A percentile compares a stretch with the other conserved stretches of the same genome.
Evolutionary conservation across 2,797 vertebrate species (phyloP).

Genomic region (Brachyrhaphis roseni): DNA sequence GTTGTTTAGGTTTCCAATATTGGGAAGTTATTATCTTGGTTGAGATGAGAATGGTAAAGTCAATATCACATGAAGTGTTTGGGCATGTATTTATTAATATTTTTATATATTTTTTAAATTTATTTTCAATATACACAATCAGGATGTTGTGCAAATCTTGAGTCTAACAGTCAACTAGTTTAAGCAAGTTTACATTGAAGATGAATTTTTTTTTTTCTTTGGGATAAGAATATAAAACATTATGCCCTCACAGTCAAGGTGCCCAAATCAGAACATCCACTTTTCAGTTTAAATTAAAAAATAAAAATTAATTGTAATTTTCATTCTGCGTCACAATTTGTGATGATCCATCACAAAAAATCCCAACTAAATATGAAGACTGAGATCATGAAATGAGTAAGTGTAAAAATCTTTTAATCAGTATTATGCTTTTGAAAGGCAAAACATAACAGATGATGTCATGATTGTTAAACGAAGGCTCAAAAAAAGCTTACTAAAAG

Average conservation of each 20-base stretch:
- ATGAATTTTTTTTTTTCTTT: background rate
- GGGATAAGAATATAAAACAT: background rate
- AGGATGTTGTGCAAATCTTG: background rate
- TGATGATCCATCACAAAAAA: background rate
- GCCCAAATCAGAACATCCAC: background rate
- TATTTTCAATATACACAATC: too few species aligned
- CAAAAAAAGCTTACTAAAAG: background rate
- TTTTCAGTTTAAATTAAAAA: background rate
- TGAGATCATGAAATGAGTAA: background rate
- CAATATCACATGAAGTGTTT: too few species aligned
- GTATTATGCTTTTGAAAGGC: background rate
- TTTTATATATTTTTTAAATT: too few species aligned
- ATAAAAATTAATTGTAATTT: background rate
- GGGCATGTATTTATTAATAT: too few species aligned
- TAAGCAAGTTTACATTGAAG: background rate
- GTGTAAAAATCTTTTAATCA: background rate
- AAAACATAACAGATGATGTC: background rate
- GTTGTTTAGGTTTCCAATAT: background rate
- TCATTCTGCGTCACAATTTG: background rate
- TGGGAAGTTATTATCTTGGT: background rate
- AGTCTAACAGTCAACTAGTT: background rate
- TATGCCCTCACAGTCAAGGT: background rate
- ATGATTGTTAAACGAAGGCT: background rate
- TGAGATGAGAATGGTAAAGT: too few species aligned
- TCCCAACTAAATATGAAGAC: background rate